A percentile compares a stretch with the other conserved stretches of the same genome.
Evolutionary conservation across 2,113 vertebrate genomes (phyloP).

Genomic region (Gallinago jamesoni): DNA sequence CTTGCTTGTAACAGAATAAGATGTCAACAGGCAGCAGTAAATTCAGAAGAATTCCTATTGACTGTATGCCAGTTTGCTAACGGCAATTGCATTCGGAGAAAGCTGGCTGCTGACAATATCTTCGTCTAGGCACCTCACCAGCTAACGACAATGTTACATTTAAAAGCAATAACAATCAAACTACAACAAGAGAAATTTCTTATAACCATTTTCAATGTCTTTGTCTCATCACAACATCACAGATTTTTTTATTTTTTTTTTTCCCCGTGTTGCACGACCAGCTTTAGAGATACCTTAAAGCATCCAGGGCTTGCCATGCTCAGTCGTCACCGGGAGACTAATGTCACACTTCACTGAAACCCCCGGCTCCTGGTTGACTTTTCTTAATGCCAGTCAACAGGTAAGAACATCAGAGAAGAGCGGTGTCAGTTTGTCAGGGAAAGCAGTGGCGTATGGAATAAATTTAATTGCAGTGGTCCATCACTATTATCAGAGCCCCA

Average conservation of each 20-base stretch:
- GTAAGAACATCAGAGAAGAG: background rate
- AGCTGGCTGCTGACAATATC: conserved; percentile 1
- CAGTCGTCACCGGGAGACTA: background rate
- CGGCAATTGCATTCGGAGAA: conserved; percentile 37
- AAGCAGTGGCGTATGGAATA: conserved; percentile 22
- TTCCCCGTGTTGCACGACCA: background rate
- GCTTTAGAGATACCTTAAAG: background rate
- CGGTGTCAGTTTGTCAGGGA: background rate
- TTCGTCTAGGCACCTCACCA: conserved; percentile 34
- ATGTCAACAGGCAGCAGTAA: conserved; percentile 60
- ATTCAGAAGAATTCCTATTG: conserved; percentile 57
- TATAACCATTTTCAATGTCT: background rate
- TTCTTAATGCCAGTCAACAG: conserved; percentile 43
- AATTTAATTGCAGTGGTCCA: conserved; percentile 10
- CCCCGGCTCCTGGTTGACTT: conserved; percentile 14
- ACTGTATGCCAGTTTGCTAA: conserved; percentile 57
- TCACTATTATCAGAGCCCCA: conserved; percentile 6
- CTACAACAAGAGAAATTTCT: conserved; percentile 13
- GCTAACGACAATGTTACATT: conserved; percentile 18
- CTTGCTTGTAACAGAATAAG: conserved; percentile 65
- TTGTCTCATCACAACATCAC: background rate
- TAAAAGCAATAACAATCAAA: conserved; percentile 55
- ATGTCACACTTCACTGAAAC: conserved; percentile 20
- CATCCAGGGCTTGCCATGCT: background rate
- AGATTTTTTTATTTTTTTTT: background rate